phyloP scores from a whole-genome alignment of 2,888 invertebrate genomes.

The Eupithecia subfuscata region DNA sequence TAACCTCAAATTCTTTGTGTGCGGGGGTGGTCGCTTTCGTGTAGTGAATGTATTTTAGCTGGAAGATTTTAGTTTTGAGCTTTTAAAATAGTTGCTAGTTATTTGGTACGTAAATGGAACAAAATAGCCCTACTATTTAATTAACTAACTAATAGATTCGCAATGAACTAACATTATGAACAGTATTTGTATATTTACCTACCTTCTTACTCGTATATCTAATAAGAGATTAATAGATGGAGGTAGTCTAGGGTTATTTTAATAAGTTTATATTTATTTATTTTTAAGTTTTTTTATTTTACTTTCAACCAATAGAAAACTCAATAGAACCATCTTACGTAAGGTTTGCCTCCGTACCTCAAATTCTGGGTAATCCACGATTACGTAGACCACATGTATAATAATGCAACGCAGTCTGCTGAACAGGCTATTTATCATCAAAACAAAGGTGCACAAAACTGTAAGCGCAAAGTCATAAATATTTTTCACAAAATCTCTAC shows the following conservation, averaged over 20 bases:
- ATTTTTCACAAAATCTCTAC: slow-evolving; percentile 52
- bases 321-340: too few relatives aligned
- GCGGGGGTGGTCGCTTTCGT: slow-evolving; percentile 59
- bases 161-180: not conserved
- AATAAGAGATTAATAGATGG: not conserved
- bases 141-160: not conserved
- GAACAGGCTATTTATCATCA: slow-evolving; percentile 26
- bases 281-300: too few relatives aligned
- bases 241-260: not conserved
- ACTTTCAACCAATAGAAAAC: too few relatives aligned
- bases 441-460: slow-evolving; percentile 44
- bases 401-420: not conserved
- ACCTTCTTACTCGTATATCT: not conserved
- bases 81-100: not conserved
- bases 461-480: slow-evolving; percentile 46
- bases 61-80: slow-evolving; percentile 38
- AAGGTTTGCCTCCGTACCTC: not conserved
- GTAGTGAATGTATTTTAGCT: slow-evolving; percentile 66
- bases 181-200: not conserved
- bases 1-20: slow-evolving; percentile 76
- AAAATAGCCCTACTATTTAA: not conserved
- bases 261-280: not conserved
- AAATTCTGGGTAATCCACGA: not conserved
- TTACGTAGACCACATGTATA: not conserved
- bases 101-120: not conserved